A percentile compares a stretch with the other conserved stretches of the same genome.
phyloP scores from a whole-genome alignment of 35 echinoderm and acorn worm species.

The Stichopus chloronotus region DNA sequence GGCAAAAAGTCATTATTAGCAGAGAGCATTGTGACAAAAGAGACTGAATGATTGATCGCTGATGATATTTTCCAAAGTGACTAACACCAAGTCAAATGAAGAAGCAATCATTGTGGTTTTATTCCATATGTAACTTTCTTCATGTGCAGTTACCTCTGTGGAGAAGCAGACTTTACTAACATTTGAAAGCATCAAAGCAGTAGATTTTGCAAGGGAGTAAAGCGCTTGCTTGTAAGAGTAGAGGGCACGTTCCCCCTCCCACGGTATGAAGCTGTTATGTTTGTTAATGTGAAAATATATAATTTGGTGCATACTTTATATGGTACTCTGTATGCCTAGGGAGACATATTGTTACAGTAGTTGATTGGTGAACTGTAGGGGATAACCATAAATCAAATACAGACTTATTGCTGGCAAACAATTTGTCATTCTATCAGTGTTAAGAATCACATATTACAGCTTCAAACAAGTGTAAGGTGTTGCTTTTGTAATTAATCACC shows the following conservation, averaged over 20 bases:
- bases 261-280: not conserved
- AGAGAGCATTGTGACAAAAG: no score
- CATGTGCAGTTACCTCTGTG: no score
- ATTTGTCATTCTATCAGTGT: not conserved
- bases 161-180: not conserved
- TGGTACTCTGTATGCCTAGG: not conserved
- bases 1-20: no score
- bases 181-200: not conserved
- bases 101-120: no score
- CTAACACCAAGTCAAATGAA: no score
- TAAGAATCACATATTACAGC: not conserved
- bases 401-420: not conserved
- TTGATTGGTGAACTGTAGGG: not conserved
- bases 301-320: no score
- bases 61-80: no score
- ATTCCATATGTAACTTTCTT: no score
- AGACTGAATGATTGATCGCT: no score
- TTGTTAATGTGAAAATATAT: not conserved
- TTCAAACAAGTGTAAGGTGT: conserved; percentile 19
- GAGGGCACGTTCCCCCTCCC: not conserved
- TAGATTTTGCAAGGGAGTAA: conserved; percentile 2
- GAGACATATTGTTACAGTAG: not conserved
- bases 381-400: not conserved
- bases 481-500: not conserved
- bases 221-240: not conserved